Conservation (phyloP, 1,140 invertebrate species). For the Drosophila bifasciata region DNA sequence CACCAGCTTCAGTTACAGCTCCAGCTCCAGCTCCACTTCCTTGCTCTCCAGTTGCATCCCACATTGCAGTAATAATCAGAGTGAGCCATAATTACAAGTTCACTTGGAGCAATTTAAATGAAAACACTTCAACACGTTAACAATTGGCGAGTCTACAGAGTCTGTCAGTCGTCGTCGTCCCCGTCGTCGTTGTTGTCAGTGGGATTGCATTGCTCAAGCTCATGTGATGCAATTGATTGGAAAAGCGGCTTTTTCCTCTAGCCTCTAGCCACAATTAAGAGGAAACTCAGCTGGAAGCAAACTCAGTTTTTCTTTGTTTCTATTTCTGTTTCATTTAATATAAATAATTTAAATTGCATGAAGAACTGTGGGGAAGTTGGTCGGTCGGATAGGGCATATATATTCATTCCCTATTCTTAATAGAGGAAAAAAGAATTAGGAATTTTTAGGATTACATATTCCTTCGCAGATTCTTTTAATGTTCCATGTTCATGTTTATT, state of each 20-base stretch:
- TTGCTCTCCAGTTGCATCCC: conserved; percentile 35
- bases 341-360: conserved; percentile 44
- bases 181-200: conserved; percentile 22
- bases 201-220: no score
- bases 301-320: conserved; percentile 13
- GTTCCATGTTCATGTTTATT: no score
- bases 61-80: conserved; percentile 46
- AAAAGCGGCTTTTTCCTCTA: conserved; percentile 56
- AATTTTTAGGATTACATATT: no score
- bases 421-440: conserved; percentile 1
- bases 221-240: conserved; percentile 75
- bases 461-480: no score
- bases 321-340: conserved; percentile 32
- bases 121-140: conserved; percentile 80
- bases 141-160: conserved; percentile 63
- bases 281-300: conserved; percentile 41
- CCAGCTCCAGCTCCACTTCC: conserved; percentile 45
- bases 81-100: conserved; percentile 76
- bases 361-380: conserved; percentile 33
- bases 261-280: conserved; percentile 43
- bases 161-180: conserved; percentile 24
- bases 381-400: no score
- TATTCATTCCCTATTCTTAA: no score
- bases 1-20: conserved; percentile 24
- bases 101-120: conserved; percentile 79